Conservation (phyloP, 1,140 invertebrate genomes). For the Panulirus ornatus region DNA sequence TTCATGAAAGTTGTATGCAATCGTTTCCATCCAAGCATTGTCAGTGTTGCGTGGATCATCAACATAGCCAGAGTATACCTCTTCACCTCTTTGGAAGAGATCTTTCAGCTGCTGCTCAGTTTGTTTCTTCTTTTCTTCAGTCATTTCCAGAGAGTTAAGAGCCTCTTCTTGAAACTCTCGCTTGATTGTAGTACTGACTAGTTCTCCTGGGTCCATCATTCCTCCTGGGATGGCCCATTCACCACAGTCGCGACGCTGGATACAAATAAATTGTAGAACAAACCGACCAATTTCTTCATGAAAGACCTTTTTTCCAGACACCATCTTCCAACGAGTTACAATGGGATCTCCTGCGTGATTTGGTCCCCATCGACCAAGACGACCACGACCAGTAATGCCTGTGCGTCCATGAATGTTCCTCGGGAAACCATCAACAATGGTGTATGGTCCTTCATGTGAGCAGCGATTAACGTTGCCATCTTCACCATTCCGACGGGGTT, state of each 20-base stretch:
- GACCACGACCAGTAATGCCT: constrained; percentile 87
- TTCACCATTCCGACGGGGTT: constrained; percentile 88
- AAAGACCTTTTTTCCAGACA: constrained; percentile 79
- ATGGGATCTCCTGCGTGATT: constrained; percentile 96
- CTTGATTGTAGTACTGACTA: too few species aligned
- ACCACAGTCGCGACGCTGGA: too few species aligned
- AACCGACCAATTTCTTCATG: neutral
- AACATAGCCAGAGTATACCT: constrained; percentile 93
- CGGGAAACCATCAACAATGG: constrained; percentile 81
- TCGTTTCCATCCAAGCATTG: constrained; percentile 98
- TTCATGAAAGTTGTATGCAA: constrained; percentile 96
- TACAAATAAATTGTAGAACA: neutral
- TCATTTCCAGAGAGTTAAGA: too few species aligned
- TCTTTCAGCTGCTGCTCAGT: too few species aligned
- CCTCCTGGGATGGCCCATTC: too few species aligned
- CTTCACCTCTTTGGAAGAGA: too few species aligned
- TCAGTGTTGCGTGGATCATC: constrained; percentile 98
- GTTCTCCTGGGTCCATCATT: too few species aligned
- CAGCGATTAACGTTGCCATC: constrained; percentile 89
- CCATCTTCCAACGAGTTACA: constrained; percentile 90
- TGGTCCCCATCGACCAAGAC: constrained; percentile 94
- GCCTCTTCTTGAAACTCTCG: too few species aligned
- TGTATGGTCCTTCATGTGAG: constrained; percentile 86
- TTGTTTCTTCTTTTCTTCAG: too few species aligned
- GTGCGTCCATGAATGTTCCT: constrained; percentile 92